A percentile compares a stretch with the other conserved stretches of the same genome.
Conservation (phyloP, 2,797 vertebrate genomes). For the Petrocephalus sullivani region DNA sequence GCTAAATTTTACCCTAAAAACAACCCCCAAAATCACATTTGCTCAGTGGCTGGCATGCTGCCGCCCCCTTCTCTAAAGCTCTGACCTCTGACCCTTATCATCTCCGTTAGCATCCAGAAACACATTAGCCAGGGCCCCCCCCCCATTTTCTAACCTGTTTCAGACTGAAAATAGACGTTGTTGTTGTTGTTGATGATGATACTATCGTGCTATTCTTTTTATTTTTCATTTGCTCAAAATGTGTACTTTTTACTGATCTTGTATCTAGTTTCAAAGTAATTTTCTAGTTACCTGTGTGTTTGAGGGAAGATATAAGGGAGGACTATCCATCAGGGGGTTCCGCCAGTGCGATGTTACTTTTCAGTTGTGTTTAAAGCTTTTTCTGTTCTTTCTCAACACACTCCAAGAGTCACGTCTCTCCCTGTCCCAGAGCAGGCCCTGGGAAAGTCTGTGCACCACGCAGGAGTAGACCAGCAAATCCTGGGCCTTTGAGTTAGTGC, state of each 20-base stretch:
- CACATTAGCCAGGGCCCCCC: background rate
- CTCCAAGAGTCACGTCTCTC: background rate
- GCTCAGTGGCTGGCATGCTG: background rate
- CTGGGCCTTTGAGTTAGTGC: background rate
- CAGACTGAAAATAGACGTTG: background rate
- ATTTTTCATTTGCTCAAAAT: background rate
- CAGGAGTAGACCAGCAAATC: background rate
- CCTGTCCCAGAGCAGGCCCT: background rate
- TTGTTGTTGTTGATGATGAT: background rate
- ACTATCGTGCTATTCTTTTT: background rate
- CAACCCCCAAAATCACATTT: background rate
- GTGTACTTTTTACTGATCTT: background rate
- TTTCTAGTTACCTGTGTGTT: background rate
- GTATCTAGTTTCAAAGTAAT: constrained; percentile 6
- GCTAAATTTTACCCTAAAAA: background rate
- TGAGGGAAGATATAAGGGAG: background rate
- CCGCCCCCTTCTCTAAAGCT: background rate
- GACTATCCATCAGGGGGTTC: background rate
- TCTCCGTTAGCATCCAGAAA: background rate
- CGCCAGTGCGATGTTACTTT: background rate
- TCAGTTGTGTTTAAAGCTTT: background rate
- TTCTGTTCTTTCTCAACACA: background rate
- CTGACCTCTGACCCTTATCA: constrained; percentile 7
- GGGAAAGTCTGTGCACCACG: background rate
- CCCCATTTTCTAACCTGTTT: background rate